Base-by-base conservation (phyloP, 1,140 invertebrate genomes). In the Intoshia linei region DNA sequence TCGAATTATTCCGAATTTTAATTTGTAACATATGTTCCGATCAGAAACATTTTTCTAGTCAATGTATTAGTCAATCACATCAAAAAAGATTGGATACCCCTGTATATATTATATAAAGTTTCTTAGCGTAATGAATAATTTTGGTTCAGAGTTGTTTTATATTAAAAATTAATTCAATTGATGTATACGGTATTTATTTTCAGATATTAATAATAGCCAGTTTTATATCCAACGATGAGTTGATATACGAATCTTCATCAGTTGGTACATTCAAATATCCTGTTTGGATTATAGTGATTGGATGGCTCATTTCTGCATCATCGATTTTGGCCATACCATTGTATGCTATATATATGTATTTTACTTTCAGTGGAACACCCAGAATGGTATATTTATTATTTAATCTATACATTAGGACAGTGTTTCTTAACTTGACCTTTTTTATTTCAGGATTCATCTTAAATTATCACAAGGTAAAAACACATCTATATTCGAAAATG, bases 151-250 rank as follows among this genome's bases (percentile, higher is more conserved):
- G 13, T 34, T 37, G 13, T 35, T 34, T n/a, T n/a, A n/a, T n/a
- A 14, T 33, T 5, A 24, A 31, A 13, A 14, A 6, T 7, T 15
- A n/a, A 17, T 38, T 31, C 6, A 19, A 35, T 11, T n/a, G 20
- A 1, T 21, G 19, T 36, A 15, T 23, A 17, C 6, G 7, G 18
- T 39, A 2, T 36, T 38, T 39, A 48, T 49, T 49, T 48, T n/a
- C 46, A 73, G 71, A 63, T 66, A 24, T 69, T 73, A 4, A 69
- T 73, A 2, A 61, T 68, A 21, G 71, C 70, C 48, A 70, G 68
- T 7, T 58, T 73, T 11, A 48, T 70, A 17, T 66, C 68, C 44
- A 68, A 68, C 43, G 60, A 67, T 44, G 67, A 68, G 4, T 49
- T 72, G 14, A 55, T 62, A 31, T 73, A 73, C 50, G 64, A 66